Base-by-base conservation (phyloP, 1,140 invertebrate species). In the Zaprionus camerounensis region DNA sequence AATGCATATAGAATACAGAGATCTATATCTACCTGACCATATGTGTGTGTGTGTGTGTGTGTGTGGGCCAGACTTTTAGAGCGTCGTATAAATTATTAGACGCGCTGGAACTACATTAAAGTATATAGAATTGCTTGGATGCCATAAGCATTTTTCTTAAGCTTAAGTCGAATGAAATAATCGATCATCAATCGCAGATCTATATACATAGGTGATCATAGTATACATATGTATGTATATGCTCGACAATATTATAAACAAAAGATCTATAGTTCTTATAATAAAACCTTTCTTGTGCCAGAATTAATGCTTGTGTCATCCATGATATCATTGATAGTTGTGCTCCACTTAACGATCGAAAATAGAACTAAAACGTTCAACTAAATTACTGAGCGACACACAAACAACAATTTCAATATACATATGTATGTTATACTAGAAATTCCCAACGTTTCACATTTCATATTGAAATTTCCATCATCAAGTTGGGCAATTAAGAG, bases 51-150 rank as follows among this genome's bases (percentile, higher is more conserved):
- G 53, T 22, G 17, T 66, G 28, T 58, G 17, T 58, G 38, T 46
- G 24, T 84, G 78, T 84, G 78, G 82, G 75, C 78, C 64, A 62
- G 75, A 64, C 53, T 77, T 83, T 77, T 77, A 77, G 81, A 77
- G 56, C 67, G 71, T 34, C 38, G 44, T 41, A 71, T 38, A 64
- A 66, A 49, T 58, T 53, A 38, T 58, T 53, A 34, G 17, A 20
- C 12, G 24, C 20, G 28, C 28, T 41, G 28, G 20, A 56, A 53
- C 20, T 26, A 76, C 15, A 57, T 55, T 22, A 28, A 71, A 67
- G 66, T 77, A 80, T 76, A 76, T 80, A 73, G 56, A n/a, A 41
- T n/a, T n/a, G 38, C 38, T n/a, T n/a, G 3, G 5, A 0, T 5
- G 4, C 5, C 38, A 34, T 34, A 3, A 34, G 0, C 2, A 31